Percentiles rank a stretch among this genome's conserved stretches.
Conservation (phyloP, 2,797 vertebrate genomes). For the Cirrhinus molitorella region DNA sequence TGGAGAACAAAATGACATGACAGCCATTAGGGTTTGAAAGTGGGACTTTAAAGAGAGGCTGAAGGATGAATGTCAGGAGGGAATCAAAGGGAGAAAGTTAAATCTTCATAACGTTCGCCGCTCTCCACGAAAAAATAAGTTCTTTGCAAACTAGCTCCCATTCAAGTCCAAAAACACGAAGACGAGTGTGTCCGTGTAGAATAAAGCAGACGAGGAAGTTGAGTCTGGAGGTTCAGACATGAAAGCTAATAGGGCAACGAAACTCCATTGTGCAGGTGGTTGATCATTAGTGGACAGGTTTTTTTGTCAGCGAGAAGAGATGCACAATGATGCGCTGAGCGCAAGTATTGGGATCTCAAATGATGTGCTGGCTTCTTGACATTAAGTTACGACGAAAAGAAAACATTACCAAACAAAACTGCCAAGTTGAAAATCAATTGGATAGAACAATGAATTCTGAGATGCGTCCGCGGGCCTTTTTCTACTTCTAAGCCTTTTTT, state of each 20-base stretch:
- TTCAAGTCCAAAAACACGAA: slow-evolving; percentile 77
- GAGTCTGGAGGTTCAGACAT: slow-evolving; percentile 76
- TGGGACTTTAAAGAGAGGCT: slow-evolving; percentile 86
- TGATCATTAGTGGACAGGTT: slow-evolving; percentile 78
- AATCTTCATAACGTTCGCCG: slow-evolving; percentile 83
- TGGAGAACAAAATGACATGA: slow-evolving; percentile 85
- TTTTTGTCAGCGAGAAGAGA: slow-evolving; percentile 65
- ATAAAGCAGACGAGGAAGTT: slow-evolving; percentile 74
- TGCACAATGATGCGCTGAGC: slow-evolving; percentile 2
- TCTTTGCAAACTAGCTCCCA: slow-evolving; percentile 77
- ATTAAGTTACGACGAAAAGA: slow-evolving; percentile 69
- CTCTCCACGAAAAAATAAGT: slow-evolving; percentile 72
- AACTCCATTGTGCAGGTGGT: slow-evolving; percentile 77
- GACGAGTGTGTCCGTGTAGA: slow-evolving; percentile 72
- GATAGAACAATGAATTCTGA: slow-evolving; percentile 39
- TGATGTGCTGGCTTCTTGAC: slow-evolving; percentile 72
- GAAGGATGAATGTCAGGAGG: slow-evolving; percentile 86
- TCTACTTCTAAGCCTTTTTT: slow-evolving; percentile 61
- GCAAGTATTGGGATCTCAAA: slow-evolving; percentile 46
- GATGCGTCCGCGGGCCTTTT: slow-evolving; percentile 39
- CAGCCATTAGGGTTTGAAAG: slow-evolving; percentile 89
- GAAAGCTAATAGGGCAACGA: slow-evolving; percentile 76
- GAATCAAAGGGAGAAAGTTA: slow-evolving; percentile 85
- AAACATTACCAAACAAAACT: slow-evolving; percentile 48
- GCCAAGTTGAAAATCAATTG: slow-evolving; percentile 19